phyloP scores from a whole-genome alignment of 2,113 vertebrate species.

The Megalops atlanticus region DNA sequence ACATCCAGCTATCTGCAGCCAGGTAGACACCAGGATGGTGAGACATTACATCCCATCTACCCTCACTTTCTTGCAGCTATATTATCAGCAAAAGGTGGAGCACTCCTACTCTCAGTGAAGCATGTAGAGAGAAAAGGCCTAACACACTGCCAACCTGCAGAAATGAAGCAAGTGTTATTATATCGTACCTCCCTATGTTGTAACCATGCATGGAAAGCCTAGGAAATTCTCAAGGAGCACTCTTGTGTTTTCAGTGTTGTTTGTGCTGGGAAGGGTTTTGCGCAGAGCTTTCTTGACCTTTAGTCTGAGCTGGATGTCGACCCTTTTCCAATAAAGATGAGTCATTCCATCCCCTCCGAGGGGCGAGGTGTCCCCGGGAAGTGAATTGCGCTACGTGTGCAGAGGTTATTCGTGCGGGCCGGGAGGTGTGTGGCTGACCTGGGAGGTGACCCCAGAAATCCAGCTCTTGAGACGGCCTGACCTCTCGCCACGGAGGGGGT shows the following conservation, averaged over 20 bases:
- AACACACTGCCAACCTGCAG: not conserved
- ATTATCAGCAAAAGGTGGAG: not conserved
- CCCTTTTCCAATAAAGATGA: slow-evolving; percentile 4
- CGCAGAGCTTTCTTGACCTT: not conserved
- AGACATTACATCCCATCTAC: too few species aligned
- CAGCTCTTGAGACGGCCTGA: slow-evolving; percentile 7
- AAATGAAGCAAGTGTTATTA: not conserved
- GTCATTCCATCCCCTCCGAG: slow-evolving; percentile 1
- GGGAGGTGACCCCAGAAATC: slow-evolving; percentile 7
- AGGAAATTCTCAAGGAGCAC: not conserved
- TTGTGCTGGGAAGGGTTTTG: not conserved
- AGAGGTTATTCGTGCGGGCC: not conserved
- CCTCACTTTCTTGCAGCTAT: not conserved
- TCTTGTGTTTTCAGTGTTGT: not conserved
- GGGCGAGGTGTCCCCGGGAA: not conserved
- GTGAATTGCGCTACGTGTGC: not conserved
- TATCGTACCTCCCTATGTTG: not conserved
- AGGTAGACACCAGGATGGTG: not conserved
- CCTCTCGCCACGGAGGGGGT: not conserved
- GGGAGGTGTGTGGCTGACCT: slow-evolving; percentile 10
- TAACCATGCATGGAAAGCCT: not conserved
- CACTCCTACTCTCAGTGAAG: not conserved
- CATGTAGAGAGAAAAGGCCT: not conserved
- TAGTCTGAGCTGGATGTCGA: not conserved
- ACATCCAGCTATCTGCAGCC: not conserved